Percentiles rank a stretch among this genome's conserved stretches.
Evolutionary conservation across 2,113 vertebrate genomes (phyloP).

Genomic region (Etheostoma spectabile): DNA sequence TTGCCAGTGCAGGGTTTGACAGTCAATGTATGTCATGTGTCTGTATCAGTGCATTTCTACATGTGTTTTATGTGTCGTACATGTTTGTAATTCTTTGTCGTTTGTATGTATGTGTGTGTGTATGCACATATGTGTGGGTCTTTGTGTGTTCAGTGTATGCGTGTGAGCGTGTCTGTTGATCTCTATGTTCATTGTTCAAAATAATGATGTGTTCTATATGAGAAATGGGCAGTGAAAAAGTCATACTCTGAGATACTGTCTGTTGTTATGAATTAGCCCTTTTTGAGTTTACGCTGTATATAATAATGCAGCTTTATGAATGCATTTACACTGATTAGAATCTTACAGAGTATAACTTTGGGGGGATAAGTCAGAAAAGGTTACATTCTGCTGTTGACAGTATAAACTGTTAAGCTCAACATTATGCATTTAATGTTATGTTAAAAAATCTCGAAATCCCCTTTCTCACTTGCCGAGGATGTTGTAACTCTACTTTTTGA

Average conservation of each 20-base stretch:
- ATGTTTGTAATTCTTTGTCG: constrained; percentile 58
- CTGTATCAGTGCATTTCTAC: constrained; percentile 83
- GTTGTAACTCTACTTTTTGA: constrained; percentile 64
- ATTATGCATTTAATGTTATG: constrained; percentile 57
- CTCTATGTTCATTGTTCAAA: constrained; percentile 81
- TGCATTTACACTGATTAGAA: constrained; percentile 46
- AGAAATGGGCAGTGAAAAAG: constrained; percentile 78
- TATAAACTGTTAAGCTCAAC: constrained; percentile 37
- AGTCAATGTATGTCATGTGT: constrained; percentile 77
- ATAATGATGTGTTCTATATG: constrained; percentile 74
- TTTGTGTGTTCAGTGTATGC: constrained; percentile 57
- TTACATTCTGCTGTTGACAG: constrained; percentile 56
- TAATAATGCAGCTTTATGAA: constrained; percentile 9
- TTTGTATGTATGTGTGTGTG: constrained; percentile 49
- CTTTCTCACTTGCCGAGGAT: constrained; percentile 72
- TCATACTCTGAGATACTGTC: constrained; percentile 77
- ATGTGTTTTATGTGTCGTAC: constrained; percentile 77
- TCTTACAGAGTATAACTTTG: constrained; percentile 81
- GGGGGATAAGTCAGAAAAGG: constrained; percentile 74
- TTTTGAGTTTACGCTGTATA: constrained; percentile 1
- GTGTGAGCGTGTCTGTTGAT: constrained; percentile 63
- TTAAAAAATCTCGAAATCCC: constrained; percentile 64
- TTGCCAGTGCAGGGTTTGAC: constrained; percentile 58
- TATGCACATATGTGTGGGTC: constrained; percentile 49
- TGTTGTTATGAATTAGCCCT: constrained; percentile 26